Evolutionary conservation across 1,140 invertebrate species (phyloP).

Genomic region (Drosophila erecta): DNA sequence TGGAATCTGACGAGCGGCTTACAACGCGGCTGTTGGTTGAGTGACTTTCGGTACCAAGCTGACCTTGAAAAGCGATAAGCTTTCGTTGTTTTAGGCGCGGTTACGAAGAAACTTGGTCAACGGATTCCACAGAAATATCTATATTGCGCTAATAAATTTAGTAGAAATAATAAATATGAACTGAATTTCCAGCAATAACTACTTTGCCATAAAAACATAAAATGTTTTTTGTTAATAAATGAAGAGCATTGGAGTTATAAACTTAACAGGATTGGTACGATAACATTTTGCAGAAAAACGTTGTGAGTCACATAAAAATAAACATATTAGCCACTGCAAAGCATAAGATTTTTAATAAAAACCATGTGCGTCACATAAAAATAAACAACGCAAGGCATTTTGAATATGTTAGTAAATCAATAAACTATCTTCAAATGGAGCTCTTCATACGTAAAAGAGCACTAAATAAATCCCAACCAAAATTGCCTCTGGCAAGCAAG

Average conservation of each 20-base stretch:
- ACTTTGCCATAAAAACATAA: not conserved
- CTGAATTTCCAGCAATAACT: not conserved
- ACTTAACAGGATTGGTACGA: not conserved
- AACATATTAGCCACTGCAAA: not conserved
- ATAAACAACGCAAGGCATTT: not conserved
- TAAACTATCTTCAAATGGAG: not conserved
- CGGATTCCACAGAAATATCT: not conserved
- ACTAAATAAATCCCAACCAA: conserved; percentile 35
- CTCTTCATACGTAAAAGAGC: conserved; percentile 28
- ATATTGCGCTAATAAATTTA: no score
- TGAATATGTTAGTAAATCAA: not conserved
- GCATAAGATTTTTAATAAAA: no score
- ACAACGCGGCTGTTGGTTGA: conserved; percentile 47
- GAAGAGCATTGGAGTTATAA: not conserved
- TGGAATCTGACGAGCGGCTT: conserved; percentile 54
- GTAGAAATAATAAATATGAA: not conserved
- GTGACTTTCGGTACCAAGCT: conserved; percentile 25
- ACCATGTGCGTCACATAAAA: no score
- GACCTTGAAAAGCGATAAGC: conserved; percentile 49
- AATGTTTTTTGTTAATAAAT: not conserved
- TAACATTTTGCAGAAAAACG: no score
- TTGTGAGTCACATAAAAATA: no score
- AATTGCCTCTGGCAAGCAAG: conserved; percentile 30
- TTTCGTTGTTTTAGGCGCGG: conserved; percentile 33
- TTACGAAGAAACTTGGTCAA: not conserved